Evolutionary conservation across 2,113 vertebrate genomes (phyloP).

Genomic region (Equus przewalskii): DNA sequence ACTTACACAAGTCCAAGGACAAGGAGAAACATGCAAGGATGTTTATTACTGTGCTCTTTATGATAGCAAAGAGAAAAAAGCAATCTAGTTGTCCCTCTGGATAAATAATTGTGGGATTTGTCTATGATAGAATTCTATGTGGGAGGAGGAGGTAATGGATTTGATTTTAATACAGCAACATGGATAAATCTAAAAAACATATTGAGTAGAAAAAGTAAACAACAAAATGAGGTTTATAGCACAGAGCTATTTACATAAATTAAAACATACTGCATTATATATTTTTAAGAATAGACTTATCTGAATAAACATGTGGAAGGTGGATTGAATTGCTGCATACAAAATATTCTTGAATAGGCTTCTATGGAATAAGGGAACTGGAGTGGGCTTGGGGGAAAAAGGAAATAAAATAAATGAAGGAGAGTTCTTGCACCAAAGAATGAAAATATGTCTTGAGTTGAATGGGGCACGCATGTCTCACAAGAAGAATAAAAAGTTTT

Average conservation of each 20-base stretch:
- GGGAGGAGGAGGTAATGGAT: constrained; percentile 43
- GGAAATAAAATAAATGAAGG: constrained; percentile 16
- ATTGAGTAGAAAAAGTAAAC: constrained; percentile 48
- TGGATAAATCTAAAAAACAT: constrained; percentile 59
- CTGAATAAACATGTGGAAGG: constrained; percentile 37
- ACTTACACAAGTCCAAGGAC: background rate
- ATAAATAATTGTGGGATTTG: constrained; percentile 55
- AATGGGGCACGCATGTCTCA: background rate
- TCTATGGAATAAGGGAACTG: background rate
- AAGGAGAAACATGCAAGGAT: background rate
- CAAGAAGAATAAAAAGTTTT: background rate
- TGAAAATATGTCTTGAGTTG: background rate
- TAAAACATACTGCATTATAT: constrained; percentile 16
- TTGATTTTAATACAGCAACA: constrained; percentile 47
- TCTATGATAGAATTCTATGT: constrained; percentile 30
- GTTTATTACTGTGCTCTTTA: background rate
- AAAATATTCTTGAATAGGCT: constrained; percentile 7
- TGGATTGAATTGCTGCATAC: background rate
- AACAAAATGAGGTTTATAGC: background rate
- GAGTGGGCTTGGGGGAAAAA: background rate
- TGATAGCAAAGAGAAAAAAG: constrained; percentile 51
- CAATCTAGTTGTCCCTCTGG: background rate
- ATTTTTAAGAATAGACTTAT: constrained; percentile 59
- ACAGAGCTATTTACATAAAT: constrained; percentile 54
- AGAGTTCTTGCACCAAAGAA: background rate